Conservation (phyloP, 2,113 vertebrate genomes). For the Caretta caretta region DNA sequence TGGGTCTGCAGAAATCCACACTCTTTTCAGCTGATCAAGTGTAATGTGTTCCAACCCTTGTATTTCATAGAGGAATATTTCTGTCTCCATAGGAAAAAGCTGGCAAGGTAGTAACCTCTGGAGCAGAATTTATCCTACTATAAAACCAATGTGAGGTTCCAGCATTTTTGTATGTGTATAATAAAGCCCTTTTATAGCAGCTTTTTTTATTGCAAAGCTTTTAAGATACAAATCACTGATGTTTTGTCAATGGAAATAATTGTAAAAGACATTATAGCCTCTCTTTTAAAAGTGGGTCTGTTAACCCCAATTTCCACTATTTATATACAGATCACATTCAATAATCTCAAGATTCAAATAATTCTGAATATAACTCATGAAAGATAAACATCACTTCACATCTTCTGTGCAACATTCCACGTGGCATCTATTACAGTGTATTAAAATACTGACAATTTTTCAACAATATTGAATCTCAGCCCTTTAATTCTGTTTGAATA, state of each 20-base stretch:
- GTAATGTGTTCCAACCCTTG: slow-evolving; percentile 20
- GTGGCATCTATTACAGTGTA: neutral
- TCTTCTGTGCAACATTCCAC: neutral
- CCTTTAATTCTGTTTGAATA: neutral
- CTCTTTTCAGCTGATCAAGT: slow-evolving; percentile 50
- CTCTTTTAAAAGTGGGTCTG: slow-evolving; percentile 29
- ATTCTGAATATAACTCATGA: neutral
- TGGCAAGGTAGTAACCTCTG: slow-evolving; percentile 35
- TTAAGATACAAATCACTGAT: slow-evolving; percentile 33
- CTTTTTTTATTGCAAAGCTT: slow-evolving; percentile 65
- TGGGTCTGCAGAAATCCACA: slow-evolving; percentile 23
- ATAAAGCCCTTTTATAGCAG: slow-evolving; percentile 22
- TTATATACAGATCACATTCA: slow-evolving; percentile 18
- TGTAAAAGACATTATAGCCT: slow-evolving; percentile 22
- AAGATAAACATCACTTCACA: slow-evolving; percentile 14
- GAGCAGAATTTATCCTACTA: slow-evolving; percentile 52
- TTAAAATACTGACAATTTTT: neutral
- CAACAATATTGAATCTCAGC: neutral
- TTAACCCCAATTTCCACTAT: slow-evolving; percentile 37
- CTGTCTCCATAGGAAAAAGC: slow-evolving; percentile 29
- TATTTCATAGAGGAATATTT: slow-evolving; percentile 38
- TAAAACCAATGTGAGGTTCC: slow-evolving; percentile 53
- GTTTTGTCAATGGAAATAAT: slow-evolving; percentile 36
- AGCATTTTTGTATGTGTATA: slow-evolving; percentile 8
- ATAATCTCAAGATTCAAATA: slow-evolving; percentile 24